Base-by-base conservation (phyloP, 2,888 invertebrate genomes). In the Phragmatobia fuliginosa region DNA sequence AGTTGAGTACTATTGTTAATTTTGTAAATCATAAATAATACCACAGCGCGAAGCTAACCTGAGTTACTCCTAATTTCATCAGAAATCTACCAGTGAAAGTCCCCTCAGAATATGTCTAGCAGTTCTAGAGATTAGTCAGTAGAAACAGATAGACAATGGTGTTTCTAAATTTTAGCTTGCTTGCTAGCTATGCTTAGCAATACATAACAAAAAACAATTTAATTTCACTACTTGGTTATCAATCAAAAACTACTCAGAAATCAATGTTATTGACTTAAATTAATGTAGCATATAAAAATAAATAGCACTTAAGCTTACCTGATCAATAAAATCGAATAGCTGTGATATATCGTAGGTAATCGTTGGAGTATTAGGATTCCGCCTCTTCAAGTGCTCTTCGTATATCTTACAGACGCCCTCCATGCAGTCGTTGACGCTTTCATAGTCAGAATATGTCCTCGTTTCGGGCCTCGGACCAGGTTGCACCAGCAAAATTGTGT, bases 341-440 rank as follows among this genome's bases (percentile, higher is more conserved):
- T 99, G 99, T 69, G 98, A 98, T 69, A 99, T 99, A 90, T 99
- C 99, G 87, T 99, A 99, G 0, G 99, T 99, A 75, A 99, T 99
- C 2, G 98, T 98, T 1, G 99, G 98, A 25, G 98, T 98, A 87
- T 98, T 98, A 0, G 99, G 99, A 89, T 99, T 99, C 85, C 98
- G 96, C 72, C 98, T 96, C 90, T 99, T 99, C 80, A 99, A 93
- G 92, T 99, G 99, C 87, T 99, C 99, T 88, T 99, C 99, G 88
- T 99, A 99, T 78, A 99, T 99, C 95, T 99, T 99, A 91, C 99
- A 99, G 18, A 99, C 99, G 49, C 99, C 99, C 95, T 99, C 99
- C 97, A 99, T 98, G 88, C 99, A 99, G 87, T 99, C 99, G 86
- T 99, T 99, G 14, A 99, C 98, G 73, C 99, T 98, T 90, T 99